A percentile compares a stretch with the other conserved stretches of the same genome.
These are phyloP conservation scores for Xenentodon cancila DNA, from an alignment of 2,797 vertebrate genomes.

Conservation along the genomic window DNA sequence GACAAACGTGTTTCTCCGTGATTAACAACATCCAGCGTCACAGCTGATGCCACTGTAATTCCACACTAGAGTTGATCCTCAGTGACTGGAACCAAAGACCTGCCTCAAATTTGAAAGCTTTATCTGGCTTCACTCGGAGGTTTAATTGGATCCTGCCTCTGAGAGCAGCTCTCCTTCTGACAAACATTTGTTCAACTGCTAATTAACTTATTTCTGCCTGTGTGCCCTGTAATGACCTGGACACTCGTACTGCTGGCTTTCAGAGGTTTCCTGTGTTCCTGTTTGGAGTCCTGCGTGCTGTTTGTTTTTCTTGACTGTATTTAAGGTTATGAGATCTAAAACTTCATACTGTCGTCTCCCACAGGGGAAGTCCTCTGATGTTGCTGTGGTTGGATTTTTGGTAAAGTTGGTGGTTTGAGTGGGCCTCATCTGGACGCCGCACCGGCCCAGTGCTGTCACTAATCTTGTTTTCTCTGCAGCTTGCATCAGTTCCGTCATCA, in stretches of 20 bases:
- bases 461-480: conserved; percentile 81
- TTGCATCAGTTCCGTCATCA: conserved; percentile 94
- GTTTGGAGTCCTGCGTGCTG: conserved; percentile 11
- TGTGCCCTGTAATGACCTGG: conserved; percentile 7
- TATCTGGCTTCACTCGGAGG: not conserved
- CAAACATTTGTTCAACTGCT: conserved; percentile 18
- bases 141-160: conserved; percentile 5
- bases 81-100: not conserved
- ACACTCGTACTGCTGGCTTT: conserved; percentile 8
- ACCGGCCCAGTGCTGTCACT: not conserved
- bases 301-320: conserved; percentile 17
- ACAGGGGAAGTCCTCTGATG: not conserved
- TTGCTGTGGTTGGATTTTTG: not conserved
- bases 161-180: conserved; percentile 17
- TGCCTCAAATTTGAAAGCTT: not conserved
- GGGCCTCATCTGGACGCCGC: not conserved
- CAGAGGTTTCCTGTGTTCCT: conserved; percentile 13
- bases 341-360: not conserved
- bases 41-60: no score
- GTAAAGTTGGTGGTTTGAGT: not conserved
- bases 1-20: no score
- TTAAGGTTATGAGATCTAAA: conserved; percentile 37
- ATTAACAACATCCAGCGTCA: no score
- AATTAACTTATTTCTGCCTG: not conserved
- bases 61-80: not conserved